These are phyloP conservation scores for Apaloderma vittatum DNA, from an alignment of 2,113 vertebrate species.

Conservation along the genomic window DNA sequence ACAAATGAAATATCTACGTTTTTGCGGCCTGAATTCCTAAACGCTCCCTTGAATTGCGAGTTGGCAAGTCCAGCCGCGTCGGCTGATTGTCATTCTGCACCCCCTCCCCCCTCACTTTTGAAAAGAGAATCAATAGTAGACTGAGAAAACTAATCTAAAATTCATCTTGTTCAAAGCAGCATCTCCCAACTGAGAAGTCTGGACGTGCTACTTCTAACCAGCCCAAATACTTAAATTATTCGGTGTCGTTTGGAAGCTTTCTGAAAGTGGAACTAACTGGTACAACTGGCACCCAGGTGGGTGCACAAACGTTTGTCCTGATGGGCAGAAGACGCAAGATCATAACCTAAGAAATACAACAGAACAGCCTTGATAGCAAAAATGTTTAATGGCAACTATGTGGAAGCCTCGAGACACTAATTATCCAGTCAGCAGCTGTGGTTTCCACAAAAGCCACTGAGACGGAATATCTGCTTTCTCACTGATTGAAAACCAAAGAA, in stretches of 20 bases:
- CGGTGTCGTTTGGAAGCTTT: background rate
- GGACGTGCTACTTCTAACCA: background rate
- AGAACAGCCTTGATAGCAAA: background rate
- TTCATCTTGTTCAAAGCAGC: background rate
- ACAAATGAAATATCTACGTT: background rate
- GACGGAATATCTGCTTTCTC: background rate
- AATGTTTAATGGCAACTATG: background rate
- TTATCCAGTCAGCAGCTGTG: background rate
- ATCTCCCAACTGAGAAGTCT: background rate
- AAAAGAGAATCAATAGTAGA: background rate
- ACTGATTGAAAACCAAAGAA: background rate
- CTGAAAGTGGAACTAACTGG: background rate
- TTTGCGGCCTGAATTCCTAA: background rate
- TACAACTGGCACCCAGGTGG: background rate
- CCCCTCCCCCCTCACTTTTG: background rate
- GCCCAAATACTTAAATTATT: background rate
- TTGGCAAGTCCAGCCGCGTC: background rate
- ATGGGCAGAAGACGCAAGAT: background rate
- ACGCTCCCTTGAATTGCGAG: background rate
- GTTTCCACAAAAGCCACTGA: background rate
- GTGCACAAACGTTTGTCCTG: background rate
- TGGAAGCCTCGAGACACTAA: background rate
- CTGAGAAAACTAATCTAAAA: background rate
- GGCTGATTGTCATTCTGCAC: background rate
- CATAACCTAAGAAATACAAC: background rate